These are phyloP conservation scores for Astropecten irregularis DNA, from an alignment of 53 echinoderm and acorn worm species.

Conservation along the genomic window DNA sequence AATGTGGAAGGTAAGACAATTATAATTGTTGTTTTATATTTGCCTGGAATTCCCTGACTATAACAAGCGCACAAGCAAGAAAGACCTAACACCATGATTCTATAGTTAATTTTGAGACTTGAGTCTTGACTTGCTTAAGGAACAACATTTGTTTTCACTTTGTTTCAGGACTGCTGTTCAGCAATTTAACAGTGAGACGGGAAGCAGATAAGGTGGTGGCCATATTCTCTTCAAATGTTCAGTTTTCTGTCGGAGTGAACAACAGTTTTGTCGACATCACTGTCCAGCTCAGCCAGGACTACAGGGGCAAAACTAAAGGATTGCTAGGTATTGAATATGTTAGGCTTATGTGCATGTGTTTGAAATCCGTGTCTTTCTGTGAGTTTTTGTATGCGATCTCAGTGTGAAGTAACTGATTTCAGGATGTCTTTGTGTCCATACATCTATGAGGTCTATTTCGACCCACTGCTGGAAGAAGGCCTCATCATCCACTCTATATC, in stretches of 20 bases:
- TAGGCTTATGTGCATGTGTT: not conserved
- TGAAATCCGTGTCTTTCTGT: not conserved
- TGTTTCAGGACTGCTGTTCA: not conserved
- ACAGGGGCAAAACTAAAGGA: conserved; percentile 12
- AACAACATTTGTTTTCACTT: too few species aligned
- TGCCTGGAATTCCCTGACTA: too few species aligned
- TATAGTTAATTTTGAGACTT: too few species aligned
- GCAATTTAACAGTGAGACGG: not conserved
- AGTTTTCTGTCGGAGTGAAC: conserved; percentile 27
- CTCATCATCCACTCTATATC: too few species aligned
- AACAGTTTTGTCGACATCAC: conserved; percentile 30
- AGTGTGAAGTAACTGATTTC: not conserved
- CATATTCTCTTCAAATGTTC: not conserved
- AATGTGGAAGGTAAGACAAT: conserved; percentile 37
- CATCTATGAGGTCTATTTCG: too few species aligned
- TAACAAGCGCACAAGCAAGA: too few species aligned
- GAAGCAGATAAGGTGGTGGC: conserved; percentile 32
- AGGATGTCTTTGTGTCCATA: too few species aligned
- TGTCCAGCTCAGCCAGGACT: not conserved
- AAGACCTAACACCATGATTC: too few species aligned
- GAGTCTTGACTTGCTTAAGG: too few species aligned
- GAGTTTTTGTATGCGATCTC: not conserved
- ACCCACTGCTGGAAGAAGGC: too few species aligned
- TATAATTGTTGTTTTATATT: too few species aligned
- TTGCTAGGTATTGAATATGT: conserved; percentile 9